Conservation (phyloP, 2,797 vertebrate genomes). For the Sebastes cheni region DNA sequence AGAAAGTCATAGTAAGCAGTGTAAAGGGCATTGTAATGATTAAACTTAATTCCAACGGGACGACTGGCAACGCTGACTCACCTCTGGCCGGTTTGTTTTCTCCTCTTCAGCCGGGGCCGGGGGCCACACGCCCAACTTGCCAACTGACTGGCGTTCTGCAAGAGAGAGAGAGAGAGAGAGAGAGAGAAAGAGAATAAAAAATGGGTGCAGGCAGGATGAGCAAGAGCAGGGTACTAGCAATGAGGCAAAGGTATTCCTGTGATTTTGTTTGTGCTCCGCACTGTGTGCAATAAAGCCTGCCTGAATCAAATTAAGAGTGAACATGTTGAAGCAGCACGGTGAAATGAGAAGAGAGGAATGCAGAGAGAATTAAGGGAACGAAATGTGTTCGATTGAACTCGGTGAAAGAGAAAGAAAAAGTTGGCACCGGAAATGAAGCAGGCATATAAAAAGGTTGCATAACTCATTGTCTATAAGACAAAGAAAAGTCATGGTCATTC, state of each 20-base stretch:
- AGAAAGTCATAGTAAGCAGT: background rate
- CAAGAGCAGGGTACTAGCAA: background rate
- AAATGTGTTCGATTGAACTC: background rate
- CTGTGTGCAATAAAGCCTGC: slow-evolving; percentile 6
- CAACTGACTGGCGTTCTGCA: slow-evolving; percentile 58
- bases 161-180: slow-evolving; percentile 2
- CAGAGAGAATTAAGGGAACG: background rate
- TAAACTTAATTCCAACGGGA: background rate
- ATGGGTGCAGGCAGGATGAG: background rate
- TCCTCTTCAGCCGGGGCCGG: slow-evolving; percentile 49
- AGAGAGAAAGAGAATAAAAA: slow-evolving; percentile 12
- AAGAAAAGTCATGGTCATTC: slow-evolving; percentile 13
- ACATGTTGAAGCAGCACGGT: background rate
- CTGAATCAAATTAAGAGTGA: slow-evolving; percentile 27
- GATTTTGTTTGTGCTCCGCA: slow-evolving; percentile 8
- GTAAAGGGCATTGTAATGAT: background rate
- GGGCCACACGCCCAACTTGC: slow-evolving; percentile 60
- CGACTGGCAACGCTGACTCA: slow-evolving; percentile 20
- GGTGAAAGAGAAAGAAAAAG: background rate
- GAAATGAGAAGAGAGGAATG: background rate
- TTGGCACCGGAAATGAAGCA: background rate
- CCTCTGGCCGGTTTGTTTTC: slow-evolving; percentile 48
- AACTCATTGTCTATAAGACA: slow-evolving; percentile 9
- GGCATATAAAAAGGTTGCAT: background rate
- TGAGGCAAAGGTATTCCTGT: slow-evolving; percentile 15